A percentile compares a stretch with the other conserved stretches of the same genome.
These are phyloP conservation scores for Coenonympha glycerion DNA, from an alignment of 2,888 invertebrate genomes.

Conservation along the genomic window DNA sequence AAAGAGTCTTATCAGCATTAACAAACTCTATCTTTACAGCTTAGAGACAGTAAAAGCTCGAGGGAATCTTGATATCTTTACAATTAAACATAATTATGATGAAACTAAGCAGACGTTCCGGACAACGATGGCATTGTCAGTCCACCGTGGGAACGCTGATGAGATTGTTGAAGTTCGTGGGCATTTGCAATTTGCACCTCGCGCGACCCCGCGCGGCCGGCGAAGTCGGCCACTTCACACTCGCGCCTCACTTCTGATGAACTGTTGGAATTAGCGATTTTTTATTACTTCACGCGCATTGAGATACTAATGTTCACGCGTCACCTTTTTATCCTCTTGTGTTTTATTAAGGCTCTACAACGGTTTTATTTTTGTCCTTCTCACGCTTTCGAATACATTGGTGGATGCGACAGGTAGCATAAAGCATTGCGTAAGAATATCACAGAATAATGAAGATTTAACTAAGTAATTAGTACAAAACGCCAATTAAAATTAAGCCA, in stretches of 20 bases:
- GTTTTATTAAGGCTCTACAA: background rate
- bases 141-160: slow-evolving; percentile 31
- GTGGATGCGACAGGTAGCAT: too few species aligned
- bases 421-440: too few species aligned
- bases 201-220: slow-evolving; percentile 33
- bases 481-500: too few species aligned
- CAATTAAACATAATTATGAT: slow-evolving; percentile 24
- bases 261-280: slow-evolving; percentile 27
- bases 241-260: slow-evolving; percentile 40
- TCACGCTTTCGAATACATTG: too few species aligned
- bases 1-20: slow-evolving; percentile 10
- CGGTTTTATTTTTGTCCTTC: too few species aligned
- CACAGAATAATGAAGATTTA: too few species aligned
- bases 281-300: slow-evolving; percentile 15
- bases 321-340: slow-evolving; percentile 2
- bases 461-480: too few species aligned
- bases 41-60: slow-evolving; percentile 14
- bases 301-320: too few species aligned
- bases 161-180: slow-evolving; percentile 23
- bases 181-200: slow-evolving; percentile 55
- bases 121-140: slow-evolving; percentile 17
- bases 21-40: slow-evolving; percentile 12
- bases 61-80: slow-evolving; percentile 22
- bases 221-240: slow-evolving; percentile 52
- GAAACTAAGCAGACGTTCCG: slow-evolving; percentile 19